Percentiles rank a stretch among this genome's conserved stretches.
Evolutionary conservation across 2,888 invertebrate genomes (phyloP).

Genomic region (Auanema freiburgensis): DNA sequence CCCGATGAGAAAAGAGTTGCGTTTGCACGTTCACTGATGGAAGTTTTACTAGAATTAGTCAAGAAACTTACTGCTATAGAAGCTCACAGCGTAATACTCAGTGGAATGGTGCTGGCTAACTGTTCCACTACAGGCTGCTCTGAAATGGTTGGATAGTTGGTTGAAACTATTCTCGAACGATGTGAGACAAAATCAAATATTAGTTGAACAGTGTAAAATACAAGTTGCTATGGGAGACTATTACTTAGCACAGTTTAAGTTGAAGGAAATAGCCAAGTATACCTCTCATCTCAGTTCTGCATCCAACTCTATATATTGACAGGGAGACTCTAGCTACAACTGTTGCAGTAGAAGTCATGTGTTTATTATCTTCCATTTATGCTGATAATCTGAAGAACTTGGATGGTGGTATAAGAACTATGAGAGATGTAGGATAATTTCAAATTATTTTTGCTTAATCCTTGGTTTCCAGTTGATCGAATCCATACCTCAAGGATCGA

Average conservation of each 20-base stretch:
- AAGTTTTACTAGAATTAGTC: no score
- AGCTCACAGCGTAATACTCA: not conserved
- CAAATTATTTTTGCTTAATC: not conserved
- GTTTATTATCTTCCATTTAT: not conserved
- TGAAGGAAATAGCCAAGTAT: not conserved
- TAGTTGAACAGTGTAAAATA: conserved; percentile 11
- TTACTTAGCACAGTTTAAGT: conserved; percentile 10
- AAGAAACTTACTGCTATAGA: not conserved
- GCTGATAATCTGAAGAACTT: not conserved
- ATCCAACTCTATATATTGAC: not conserved
- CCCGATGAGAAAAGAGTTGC: no score
- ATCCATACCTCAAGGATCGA: not conserved
- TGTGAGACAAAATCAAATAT: not conserved
- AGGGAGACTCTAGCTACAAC: not conserved
- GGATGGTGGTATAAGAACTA: not conserved
- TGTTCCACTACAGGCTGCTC: not conserved
- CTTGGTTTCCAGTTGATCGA: not conserved
- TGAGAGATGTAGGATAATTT: not conserved
- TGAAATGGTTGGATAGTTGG: not conserved
- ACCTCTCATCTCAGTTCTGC: not conserved
- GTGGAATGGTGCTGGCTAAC: no score
- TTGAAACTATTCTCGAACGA: not conserved
- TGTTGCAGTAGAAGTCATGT: conserved; percentile 1
- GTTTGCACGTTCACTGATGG: no score
- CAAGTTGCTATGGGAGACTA: conserved; percentile 17